Conservation (phyloP, 2,888 invertebrate species). For the Hoplodrina blanda region DNA sequence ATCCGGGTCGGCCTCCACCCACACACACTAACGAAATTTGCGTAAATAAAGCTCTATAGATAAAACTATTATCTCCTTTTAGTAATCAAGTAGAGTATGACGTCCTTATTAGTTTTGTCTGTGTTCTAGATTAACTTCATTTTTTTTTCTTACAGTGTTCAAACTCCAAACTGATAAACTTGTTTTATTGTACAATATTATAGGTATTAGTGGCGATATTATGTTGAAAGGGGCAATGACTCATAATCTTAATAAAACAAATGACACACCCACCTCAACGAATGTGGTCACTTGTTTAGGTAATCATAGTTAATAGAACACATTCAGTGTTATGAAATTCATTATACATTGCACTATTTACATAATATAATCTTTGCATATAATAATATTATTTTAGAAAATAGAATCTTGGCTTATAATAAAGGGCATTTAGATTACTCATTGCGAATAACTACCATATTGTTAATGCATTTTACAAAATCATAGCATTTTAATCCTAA, state of each 20-base stretch:
- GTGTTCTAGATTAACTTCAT: constrained; percentile 35
- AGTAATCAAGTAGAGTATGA: constrained; percentile 41
- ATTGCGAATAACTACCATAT: background rate
- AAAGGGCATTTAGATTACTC: background rate
- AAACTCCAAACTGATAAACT: constrained; percentile 46
- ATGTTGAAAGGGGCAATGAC: constrained; percentile 26
- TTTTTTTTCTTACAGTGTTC: constrained; percentile 44
- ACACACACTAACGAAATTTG: constrained; percentile 38
- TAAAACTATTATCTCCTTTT: constrained; percentile 44
- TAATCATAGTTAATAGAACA: constrained; percentile 16
- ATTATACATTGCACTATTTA: background rate
- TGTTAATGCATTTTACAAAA: background rate
- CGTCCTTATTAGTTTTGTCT: constrained; percentile 28
- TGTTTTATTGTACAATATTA: constrained; percentile 37
- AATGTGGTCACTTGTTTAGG: constrained; percentile 8
- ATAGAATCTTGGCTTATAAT: background rate
- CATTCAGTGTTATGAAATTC: constrained; percentile 9
- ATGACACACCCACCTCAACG: constrained; percentile 49
- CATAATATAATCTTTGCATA: background rate
- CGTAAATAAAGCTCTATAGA: constrained; percentile 48
- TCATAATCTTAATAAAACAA: constrained; percentile 44
- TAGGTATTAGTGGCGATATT: constrained; percentile 9
- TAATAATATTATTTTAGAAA: constrained; percentile 2
- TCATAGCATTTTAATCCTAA: background rate
- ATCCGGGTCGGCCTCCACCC: constrained; percentile 31